Percentiles rank a stretch among this genome's conserved stretches.
Evolutionary conservation across 2,113 vertebrate genomes (phyloP).

Genomic region (Malurus melanocephalus): DNA sequence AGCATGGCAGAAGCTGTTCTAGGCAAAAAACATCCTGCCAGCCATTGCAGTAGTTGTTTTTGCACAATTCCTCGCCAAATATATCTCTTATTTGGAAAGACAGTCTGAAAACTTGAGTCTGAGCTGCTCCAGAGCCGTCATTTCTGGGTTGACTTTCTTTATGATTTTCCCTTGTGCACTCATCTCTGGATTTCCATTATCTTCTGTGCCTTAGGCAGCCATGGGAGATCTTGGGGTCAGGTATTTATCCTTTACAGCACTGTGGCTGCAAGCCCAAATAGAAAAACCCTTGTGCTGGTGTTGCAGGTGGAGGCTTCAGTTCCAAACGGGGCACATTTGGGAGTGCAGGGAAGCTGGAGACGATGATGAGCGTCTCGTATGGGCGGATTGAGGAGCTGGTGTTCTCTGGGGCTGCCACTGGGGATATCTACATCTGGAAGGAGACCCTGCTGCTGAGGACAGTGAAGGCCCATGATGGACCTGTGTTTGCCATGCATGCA

Average conservation of each 20-base stretch:
- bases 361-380: constrained; percentile 94
- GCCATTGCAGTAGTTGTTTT: background rate
- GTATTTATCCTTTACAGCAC: background rate
- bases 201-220: background rate
- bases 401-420: constrained; percentile 91
- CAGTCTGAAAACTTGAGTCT: background rate
- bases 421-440: constrained; percentile 96
- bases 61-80: background rate
- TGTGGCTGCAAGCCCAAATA: background rate
- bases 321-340: constrained; percentile 91
- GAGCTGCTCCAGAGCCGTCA: background rate
- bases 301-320: constrained; percentile 90
- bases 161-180: background rate
- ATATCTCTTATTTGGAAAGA: background rate
- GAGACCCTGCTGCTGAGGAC: constrained; percentile 88
- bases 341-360: constrained; percentile 85
- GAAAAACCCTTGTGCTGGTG: background rate
- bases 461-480: constrained; percentile 94
- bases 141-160: background rate
- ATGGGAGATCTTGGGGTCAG: background rate
- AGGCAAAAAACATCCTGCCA: background rate
- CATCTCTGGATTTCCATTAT: background rate
- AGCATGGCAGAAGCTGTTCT: background rate
- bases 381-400: constrained; percentile 88
- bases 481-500: constrained; percentile 95